A percentile compares a stretch with the other conserved stretches of the same genome.
Conservation (phyloP, 2,797 vertebrate species). For the Rachycentron canadum region DNA sequence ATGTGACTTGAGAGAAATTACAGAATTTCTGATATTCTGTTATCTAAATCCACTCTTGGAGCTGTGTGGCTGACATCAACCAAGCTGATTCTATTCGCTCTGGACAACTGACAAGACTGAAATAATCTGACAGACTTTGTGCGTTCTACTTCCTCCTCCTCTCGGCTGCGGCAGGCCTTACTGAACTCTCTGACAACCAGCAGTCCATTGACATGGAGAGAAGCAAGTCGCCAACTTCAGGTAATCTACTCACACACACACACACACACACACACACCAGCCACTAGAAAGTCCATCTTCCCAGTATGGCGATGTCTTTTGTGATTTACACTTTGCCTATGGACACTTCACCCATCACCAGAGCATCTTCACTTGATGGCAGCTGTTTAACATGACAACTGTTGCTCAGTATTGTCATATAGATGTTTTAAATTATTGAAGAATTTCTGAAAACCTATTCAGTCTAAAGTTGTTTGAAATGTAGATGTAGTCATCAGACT, state of each 20-base stretch:
- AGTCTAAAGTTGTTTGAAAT: constrained; percentile 1
- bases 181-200: constrained; percentile 96
- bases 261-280: constrained; percentile 28
- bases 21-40: not conserved
- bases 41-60: constrained; percentile 27
- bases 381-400: constrained; percentile 20
- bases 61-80: constrained; percentile 59
- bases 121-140: constrained; percentile 50
- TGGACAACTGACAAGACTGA: not conserved
- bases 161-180: constrained; percentile 89
- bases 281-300: not conserved
- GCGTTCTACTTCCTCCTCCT: constrained; percentile 44
- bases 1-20: not conserved
- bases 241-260: constrained; percentile 82
- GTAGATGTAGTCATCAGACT: not conserved
- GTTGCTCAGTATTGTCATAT: not conserved
- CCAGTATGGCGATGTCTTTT: constrained; percentile 33
- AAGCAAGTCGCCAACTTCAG: constrained; percentile 98
- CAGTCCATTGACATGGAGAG: constrained; percentile 94
- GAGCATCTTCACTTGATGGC: constrained; percentile 24
- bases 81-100: constrained; percentile 17
- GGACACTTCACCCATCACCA: constrained; percentile 30
- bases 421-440: not conserved
- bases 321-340: constrained; percentile 29
- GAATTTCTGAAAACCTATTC: not conserved